These are phyloP conservation scores for Gymnoscopelus braueri DNA, from an alignment of 2,797 vertebrate genomes.

Conservation along the genomic window DNA sequence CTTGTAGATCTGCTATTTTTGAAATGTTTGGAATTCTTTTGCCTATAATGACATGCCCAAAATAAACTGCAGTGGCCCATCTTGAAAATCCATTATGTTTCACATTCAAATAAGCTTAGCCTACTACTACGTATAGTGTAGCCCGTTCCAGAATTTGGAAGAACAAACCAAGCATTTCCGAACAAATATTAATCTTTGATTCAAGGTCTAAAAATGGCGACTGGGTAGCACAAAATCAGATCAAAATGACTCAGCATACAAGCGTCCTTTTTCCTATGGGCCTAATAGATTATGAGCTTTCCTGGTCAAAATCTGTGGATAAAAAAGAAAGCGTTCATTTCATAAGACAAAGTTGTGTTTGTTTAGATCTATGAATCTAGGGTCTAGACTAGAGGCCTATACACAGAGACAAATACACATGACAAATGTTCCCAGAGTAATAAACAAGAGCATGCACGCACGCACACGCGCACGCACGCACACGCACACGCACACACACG, in stretches of 20 bases:
- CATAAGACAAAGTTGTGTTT: constrained; percentile 34
- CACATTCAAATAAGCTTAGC: constrained; percentile 18
- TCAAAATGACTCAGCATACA: constrained; percentile 42
- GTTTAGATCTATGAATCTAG: neutral
- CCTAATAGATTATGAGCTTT: constrained; percentile 18
- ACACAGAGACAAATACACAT: constrained; percentile 55
- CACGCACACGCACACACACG: constrained; percentile 52
- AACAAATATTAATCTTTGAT: constrained; percentile 36
- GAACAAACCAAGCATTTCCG: constrained; percentile 25
- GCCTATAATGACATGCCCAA: too few species aligned
- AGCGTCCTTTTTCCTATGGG: constrained; percentile 31
- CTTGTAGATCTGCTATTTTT: too few species aligned
- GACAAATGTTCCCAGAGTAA: constrained; percentile 64
- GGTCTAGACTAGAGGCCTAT: constrained; percentile 1
- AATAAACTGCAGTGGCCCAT: constrained; percentile 7
- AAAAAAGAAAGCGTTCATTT: constrained; percentile 13
- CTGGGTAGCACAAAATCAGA: constrained; percentile 34
- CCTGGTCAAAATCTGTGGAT: constrained; percentile 25
- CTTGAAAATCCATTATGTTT: constrained; percentile 34
- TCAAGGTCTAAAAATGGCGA: constrained; percentile 45
- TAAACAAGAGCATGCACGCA: constrained; percentile 34
- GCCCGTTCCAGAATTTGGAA: constrained; percentile 17
- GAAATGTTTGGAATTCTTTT: too few species aligned
- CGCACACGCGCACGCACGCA: constrained; percentile 45
- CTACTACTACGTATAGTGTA: neutral